Evolutionary conservation across 2,113 vertebrate species (phyloP).

Genomic region (human (Homo sapiens)): GRCh38 chr7:74105501-74106000

Average conservation of each 20-base stretch:
- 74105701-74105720: neutral
- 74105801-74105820: neutral
- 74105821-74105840: neutral
- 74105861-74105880: conserved; percentile 85
- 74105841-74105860: neutral
- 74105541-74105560: neutral
- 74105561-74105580: neutral
- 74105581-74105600: neutral
- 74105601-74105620: neutral
- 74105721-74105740: neutral
- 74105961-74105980: conserved; percentile 96
- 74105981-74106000: conserved; percentile 74
- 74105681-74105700: neutral
- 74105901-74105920: conserved; percentile 97
- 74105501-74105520: too few relatives aligned
- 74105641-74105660: fast-evolving
- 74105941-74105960: conserved; percentile 96
- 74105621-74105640: neutral
- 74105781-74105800: neutral
- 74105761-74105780: neutral
- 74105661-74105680: neutral
- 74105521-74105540: too few relatives aligned
- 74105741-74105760: neutral
- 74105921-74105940: conserved; percentile 96
- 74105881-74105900: conserved; percentile 94